Evolutionary conservation across 2,888 invertebrate species (phyloP), one percentile per base, ranked within the genome.

Genomic region (Eulithis prunata): DNA sequence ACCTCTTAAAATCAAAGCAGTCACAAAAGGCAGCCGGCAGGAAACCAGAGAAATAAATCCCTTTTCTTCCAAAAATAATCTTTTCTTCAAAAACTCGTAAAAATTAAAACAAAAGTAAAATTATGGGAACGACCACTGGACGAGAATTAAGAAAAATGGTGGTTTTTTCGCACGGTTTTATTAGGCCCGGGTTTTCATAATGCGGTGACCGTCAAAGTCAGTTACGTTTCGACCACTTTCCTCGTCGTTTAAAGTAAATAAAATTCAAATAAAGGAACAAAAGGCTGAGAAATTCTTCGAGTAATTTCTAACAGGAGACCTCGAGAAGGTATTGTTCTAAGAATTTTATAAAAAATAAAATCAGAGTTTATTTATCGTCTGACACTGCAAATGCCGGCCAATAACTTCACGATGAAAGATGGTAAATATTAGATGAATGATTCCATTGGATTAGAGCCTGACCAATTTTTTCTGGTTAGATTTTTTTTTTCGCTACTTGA

Each of bases 61-160:
- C 62, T 51, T 82, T 80, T 78, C 76, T 80, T 79, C 82, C 4
- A 77, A 75, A 82, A 85, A 86, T 21, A 14, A 13, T 85, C 58
- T 51, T 82, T 80, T 79, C 76, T 80, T 79, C 82, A 77, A 75
- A 82, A 85, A 86, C 82, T 88, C 81, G 76, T 82, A 86, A 89
- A 89, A 88, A 91, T 91, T 91, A 90, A 89, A 91, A 91, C 89
- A 89, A 91, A 91, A 87, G 88, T 91, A 91, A 41, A 91, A 89
- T 90, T 90, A 89, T 84, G 82, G 78, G 72, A 71, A 72, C 75
- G 78, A 70, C 79, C 79, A 76, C 75, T 73, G 82, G 81, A 71
- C 71, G 70, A 73, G 84, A 86, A 86, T 89, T 89, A 89, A 89
- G 87, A 91, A 85, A 86, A 89, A 90, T 87, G 85, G 81, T 72